These are phyloP conservation scores for Strigamia crassipes DNA, from an alignment of 2,888 invertebrate species.

Conservation along the genomic window DNA sequence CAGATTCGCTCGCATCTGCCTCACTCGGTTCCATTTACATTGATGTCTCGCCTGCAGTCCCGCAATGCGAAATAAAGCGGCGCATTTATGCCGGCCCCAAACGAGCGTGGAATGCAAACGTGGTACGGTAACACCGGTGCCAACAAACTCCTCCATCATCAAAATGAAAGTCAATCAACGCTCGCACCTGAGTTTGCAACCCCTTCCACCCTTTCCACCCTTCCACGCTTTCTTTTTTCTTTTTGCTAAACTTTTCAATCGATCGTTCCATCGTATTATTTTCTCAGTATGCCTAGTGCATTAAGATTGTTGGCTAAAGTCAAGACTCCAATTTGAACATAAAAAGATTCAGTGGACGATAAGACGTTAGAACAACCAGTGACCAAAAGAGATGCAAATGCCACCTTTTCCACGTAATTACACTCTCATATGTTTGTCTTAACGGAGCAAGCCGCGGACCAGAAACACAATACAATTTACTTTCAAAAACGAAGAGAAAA, in stretches of 20 bases:
- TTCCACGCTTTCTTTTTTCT: not conserved
- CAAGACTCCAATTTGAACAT: slow-evolving; percentile 26
- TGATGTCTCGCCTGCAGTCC: slow-evolving; percentile 42
- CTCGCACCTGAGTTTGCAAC: not conserved
- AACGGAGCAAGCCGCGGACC: not conserved
- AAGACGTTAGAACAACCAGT: not conserved
- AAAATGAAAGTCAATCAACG: slow-evolving; percentile 30
- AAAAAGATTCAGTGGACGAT: slow-evolving; percentile 32
- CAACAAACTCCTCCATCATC: slow-evolving; percentile 28
- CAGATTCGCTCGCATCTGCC: slow-evolving; percentile 39
- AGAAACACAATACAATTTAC: slow-evolving; percentile 24
- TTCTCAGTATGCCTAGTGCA: not conserved
- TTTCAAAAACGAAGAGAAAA: not conserved
- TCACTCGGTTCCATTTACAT: slow-evolving; percentile 40
- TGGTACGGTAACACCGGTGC: not conserved
- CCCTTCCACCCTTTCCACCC: not conserved
- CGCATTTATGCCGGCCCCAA: slow-evolving; percentile 40
- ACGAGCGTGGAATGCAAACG: slow-evolving; percentile 35
- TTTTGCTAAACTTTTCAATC: slow-evolving; percentile 4
- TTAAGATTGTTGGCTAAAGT: not conserved
- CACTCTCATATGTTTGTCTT: not conserved
- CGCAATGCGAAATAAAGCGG: slow-evolving; percentile 42
- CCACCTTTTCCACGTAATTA: slow-evolving; percentile 32
- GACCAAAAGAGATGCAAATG: slow-evolving; percentile 4
- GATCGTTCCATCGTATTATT: not conserved